Percentiles rank a stretch among this genome's conserved stretches.
These are phyloP conservation scores for Parasteatoda tepidariorum DNA, from an alignment of 1,140 invertebrate species.

Conservation along the genomic window DNA sequence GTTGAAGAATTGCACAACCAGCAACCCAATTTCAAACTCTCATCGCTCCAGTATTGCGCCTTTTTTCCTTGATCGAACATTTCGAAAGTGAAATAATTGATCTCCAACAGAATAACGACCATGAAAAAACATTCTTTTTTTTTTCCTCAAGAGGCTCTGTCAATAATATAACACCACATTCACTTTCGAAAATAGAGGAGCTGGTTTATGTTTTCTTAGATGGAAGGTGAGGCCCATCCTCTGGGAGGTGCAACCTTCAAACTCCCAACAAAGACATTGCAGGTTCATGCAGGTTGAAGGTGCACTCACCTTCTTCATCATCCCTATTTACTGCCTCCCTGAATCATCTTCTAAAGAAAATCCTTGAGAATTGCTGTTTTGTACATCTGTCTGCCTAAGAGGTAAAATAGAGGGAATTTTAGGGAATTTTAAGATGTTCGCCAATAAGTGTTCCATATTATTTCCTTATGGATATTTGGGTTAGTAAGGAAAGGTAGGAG, in stretches of 20 bases:
- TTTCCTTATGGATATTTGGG: slow-evolving; percentile 17
- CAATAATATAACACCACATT: too few relatives aligned
- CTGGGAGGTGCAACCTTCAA: slow-evolving; percentile 13
- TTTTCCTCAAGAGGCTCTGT: background rate
- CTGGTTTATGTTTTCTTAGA: too few relatives aligned
- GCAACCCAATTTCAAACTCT: too few relatives aligned
- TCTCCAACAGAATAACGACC: background rate
- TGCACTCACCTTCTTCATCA: background rate
- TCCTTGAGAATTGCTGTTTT: background rate
- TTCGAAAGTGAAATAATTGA: background rate
- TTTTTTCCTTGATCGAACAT: background rate
- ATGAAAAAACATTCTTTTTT: background rate
- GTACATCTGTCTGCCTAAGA: background rate
- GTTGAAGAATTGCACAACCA: too few relatives aligned
- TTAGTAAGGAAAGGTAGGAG: background rate
- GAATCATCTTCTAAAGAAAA: background rate
- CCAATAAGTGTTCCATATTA: background rate
- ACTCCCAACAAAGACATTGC: background rate
- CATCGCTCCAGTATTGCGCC: too few relatives aligned
- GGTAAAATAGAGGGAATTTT: background rate
- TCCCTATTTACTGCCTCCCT: background rate
- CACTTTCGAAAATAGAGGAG: too few relatives aligned
- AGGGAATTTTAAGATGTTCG: background rate
- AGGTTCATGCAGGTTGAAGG: slow-evolving; percentile 19
- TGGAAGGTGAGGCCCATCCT: background rate